Evolutionary conservation across 2,113 vertebrate species (phyloP).

Genomic region (Hippoglossus stenolepis): DNA sequence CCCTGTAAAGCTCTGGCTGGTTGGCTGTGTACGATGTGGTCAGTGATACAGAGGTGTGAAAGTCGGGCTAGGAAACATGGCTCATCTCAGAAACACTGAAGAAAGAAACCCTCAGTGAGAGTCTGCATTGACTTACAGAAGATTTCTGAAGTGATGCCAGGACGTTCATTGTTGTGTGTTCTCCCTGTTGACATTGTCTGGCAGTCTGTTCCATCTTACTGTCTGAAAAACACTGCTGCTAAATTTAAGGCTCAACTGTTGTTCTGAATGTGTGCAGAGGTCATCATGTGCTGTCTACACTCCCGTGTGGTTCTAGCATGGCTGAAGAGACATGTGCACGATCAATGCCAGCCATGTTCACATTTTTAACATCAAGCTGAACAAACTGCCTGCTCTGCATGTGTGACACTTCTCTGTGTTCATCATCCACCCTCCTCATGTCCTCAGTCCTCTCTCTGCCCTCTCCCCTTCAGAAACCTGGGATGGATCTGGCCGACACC

Average conservation of each 20-base stretch:
- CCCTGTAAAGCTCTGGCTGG: no score
- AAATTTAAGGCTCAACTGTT: neutral
- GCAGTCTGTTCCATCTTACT: neutral
- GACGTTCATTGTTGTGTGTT: neutral
- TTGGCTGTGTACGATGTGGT: no score
- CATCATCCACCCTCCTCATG: neutral
- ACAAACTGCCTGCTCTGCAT: neutral
- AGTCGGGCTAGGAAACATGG: no score
- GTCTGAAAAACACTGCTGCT: neutral
- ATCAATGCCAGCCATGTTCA: constrained; percentile 1
- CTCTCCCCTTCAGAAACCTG: constrained; percentile 88
- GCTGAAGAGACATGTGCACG: neutral
- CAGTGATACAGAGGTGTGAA: no score
- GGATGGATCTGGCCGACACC: constrained; percentile 95
- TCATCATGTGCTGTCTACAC: neutral
- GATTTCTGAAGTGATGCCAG: neutral
- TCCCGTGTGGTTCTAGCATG: neutral
- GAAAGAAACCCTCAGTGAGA: no score
- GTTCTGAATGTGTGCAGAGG: constrained; percentile 1
- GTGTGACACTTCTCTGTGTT: neutral
- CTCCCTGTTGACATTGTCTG: no score
- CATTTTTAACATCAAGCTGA: constrained; percentile 1
- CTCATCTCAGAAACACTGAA: no score
- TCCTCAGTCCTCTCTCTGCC: constrained; percentile 32
- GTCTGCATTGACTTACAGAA: no score